Conservation (phyloP, 1,140 invertebrate species). For the Euura saliciscinereae region DNA sequence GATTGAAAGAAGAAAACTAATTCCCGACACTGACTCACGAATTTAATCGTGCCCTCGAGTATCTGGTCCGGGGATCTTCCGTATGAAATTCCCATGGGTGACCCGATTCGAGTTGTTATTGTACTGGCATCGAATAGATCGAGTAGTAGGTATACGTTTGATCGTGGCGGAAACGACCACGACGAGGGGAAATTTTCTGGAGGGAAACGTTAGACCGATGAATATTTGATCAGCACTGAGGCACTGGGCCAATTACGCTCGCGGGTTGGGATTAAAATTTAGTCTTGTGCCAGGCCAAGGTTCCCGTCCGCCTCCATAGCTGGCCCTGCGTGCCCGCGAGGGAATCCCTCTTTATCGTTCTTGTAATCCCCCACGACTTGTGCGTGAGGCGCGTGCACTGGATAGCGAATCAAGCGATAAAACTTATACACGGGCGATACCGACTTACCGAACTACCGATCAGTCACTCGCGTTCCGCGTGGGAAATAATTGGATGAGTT, state of each 20-base stretch:
- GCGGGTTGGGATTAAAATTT: conserved; percentile 4
- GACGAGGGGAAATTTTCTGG: background rate
- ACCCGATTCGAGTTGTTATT: background rate
- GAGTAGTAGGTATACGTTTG: background rate
- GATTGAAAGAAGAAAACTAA: background rate
- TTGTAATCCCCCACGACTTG: background rate
- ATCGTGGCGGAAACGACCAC: background rate
- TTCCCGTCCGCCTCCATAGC: background rate
- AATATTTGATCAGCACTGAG: background rate
- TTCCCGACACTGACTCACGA: conserved; percentile 20
- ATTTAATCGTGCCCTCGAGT: conserved; percentile 24
- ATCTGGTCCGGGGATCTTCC: conserved; percentile 19
- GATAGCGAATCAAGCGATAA: background rate
- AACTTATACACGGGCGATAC: background rate
- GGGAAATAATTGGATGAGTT: background rate
- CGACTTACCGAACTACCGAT: background rate
- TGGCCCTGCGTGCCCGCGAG: background rate
- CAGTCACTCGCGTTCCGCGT: background rate
- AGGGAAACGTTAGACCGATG: conserved; percentile 1
- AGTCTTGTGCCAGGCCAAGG: background rate
- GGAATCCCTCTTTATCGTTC: background rate
- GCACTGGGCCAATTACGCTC: background rate
- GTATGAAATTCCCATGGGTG: background rate
- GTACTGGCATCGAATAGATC: too few relatives aligned
- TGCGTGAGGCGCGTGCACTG: background rate